Percentiles rank a stretch among this genome's conserved stretches.
Evolutionary conservation across 2,797 vertebrate genomes (phyloP).

Genomic region (Acrossocheilus fasciatus): DNA sequence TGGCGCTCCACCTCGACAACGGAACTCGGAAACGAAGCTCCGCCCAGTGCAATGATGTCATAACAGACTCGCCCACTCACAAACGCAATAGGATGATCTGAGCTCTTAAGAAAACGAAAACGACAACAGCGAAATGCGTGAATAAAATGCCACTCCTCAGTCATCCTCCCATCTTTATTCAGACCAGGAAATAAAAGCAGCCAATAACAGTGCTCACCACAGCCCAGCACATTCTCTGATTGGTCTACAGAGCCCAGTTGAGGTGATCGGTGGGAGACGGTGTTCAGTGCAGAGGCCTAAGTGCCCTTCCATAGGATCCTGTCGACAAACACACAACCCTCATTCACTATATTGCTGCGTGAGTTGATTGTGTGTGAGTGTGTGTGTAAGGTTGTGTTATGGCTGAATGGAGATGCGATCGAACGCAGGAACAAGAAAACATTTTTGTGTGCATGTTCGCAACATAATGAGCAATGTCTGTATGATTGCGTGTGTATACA

Average conservation of each 20-base stretch:
- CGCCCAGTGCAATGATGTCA: slow-evolving; percentile 97
- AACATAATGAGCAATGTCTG: slow-evolving; percentile 41
- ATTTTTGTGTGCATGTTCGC: slow-evolving; percentile 50
- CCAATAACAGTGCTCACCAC: slow-evolving; percentile 48
- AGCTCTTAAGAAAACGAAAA: slow-evolving; percentile 76
- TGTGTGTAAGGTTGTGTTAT: slow-evolving; percentile 25
- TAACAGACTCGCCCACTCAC: slow-evolving; percentile 99
- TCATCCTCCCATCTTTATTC: slow-evolving; percentile 75
- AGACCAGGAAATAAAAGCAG: slow-evolving; percentile 51
- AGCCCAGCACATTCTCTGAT: slow-evolving; percentile 46
- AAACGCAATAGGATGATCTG: slow-evolving; percentile 99
- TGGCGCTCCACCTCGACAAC: slow-evolving; percentile 99
- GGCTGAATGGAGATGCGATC: slow-evolving; percentile 36
- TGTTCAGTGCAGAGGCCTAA: slow-evolving; percentile 57
- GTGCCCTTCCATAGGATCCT: slow-evolving; percentile 74
- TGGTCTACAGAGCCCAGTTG: slow-evolving; percentile 48
- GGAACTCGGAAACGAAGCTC: slow-evolving; percentile 97
- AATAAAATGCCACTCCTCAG: slow-evolving; percentile 84
- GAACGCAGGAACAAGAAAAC: slow-evolving; percentile 45
- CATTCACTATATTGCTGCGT: slow-evolving; percentile 59
- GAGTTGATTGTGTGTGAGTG: slow-evolving; percentile 32
- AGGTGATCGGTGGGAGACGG: slow-evolving; percentile 52
- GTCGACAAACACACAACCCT: slow-evolving; percentile 65
- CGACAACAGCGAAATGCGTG: slow-evolving; percentile 55
- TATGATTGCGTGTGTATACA: slow-evolving; percentile 40